These are phyloP conservation scores for Alloscopus bannaensis DNA, from an alignment of 2,888 invertebrate genomes.

Conservation along the genomic window DNA sequence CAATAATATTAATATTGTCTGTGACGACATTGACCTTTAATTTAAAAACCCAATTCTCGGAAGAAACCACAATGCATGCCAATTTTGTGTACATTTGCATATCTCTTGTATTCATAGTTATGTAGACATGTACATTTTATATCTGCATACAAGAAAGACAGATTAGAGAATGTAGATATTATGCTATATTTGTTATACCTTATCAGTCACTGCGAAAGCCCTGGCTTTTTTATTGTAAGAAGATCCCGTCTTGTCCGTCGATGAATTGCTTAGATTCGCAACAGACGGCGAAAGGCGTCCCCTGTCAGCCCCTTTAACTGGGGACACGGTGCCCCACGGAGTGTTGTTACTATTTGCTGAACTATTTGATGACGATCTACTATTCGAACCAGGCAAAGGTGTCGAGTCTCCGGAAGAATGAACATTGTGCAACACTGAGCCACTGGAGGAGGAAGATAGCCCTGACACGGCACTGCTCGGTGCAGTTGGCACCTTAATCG, in stretches of 20 bases:
- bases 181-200: constrained; percentile 63
- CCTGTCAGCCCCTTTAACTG: constrained; percentile 53
- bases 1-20: too few relatives aligned
- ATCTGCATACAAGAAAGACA: too few relatives aligned
- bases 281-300: constrained; percentile 67
- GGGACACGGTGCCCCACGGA: constrained; percentile 55
- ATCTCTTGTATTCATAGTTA: too few relatives aligned
- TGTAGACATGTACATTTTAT: too few relatives aligned
- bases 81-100: too few relatives aligned
- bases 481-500: constrained; percentile 68
- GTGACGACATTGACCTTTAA: too few relatives aligned
- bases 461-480: constrained; percentile 48
- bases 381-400: constrained; percentile 32
- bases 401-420: constrained; percentile 53
- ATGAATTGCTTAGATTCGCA: constrained; percentile 47
- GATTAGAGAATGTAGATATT: too few relatives aligned
- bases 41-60: too few relatives aligned
- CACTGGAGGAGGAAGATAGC: constrained; percentile 55
- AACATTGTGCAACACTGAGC: constrained; percentile 45
- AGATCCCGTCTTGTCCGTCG: constrained; percentile 54
- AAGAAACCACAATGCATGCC: too few relatives aligned
- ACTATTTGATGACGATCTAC: constrained; percentile 44
- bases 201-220: constrained; percentile 65
- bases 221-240: constrained; percentile 69
- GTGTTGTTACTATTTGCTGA: constrained; percentile 36